Evolutionary conservation across 2,113 vertebrate genomes (phyloP).

Genomic region (Dolichallabes microphthalmus): DNA sequence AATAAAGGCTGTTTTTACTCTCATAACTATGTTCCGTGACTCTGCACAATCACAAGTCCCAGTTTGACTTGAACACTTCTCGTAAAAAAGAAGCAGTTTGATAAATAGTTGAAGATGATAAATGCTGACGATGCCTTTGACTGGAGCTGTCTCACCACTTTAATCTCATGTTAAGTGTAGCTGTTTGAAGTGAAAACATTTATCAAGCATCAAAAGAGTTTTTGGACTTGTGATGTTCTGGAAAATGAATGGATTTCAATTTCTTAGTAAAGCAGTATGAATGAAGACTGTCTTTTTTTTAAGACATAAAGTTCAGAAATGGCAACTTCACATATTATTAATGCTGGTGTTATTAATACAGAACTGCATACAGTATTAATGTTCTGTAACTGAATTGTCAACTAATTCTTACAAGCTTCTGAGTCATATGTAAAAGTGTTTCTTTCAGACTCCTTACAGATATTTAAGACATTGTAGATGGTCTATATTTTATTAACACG

Average conservation of each 20-base stretch:
- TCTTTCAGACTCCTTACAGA: not conserved
- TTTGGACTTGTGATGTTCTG: not conserved
- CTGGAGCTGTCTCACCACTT: not conserved
- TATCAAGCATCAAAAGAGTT: not conserved
- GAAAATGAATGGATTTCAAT: not conserved
- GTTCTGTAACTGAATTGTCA: not conserved
- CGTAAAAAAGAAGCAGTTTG: constrained; percentile 7
- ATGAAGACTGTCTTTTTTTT: not conserved
- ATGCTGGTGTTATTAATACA: not conserved
- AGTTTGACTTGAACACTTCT: too few relatives aligned
- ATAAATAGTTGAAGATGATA: not conserved
- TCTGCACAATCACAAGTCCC: too few relatives aligned
- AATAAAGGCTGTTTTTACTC: too few relatives aligned
- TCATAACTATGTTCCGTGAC: too few relatives aligned
- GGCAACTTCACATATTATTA: not conserved
- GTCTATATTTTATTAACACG: not conserved
- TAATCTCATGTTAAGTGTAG: not conserved
- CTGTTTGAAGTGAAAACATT: not conserved
- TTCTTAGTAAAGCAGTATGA: not conserved
- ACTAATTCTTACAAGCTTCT: not conserved
- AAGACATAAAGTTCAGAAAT: not conserved
- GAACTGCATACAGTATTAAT: too few relatives aligned
- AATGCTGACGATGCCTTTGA: not conserved
- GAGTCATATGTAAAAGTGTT: not conserved
- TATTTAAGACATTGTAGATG: not conserved